Evolutionary conservation across 2,797 vertebrate genomes (phyloP).

Genomic region (Sebastiscus albofasciatus): DNA sequence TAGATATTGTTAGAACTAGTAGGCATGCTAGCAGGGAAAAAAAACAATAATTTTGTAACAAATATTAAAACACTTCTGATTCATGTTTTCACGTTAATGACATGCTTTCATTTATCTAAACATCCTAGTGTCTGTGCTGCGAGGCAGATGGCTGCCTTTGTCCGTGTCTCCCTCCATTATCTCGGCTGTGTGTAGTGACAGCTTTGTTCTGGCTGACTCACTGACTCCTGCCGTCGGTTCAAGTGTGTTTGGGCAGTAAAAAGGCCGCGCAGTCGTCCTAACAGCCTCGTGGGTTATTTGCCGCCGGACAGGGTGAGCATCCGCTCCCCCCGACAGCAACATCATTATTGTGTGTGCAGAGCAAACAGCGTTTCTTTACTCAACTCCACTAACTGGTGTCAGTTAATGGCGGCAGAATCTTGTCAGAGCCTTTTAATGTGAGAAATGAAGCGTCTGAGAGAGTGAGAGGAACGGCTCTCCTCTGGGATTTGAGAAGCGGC

Average conservation of each 20-base stretch:
- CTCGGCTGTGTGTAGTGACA: conserved; percentile 48
- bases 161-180: conserved; percentile 40
- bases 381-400: conserved; percentile 56
- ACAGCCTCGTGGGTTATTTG: conserved; percentile 72
- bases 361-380: conserved; percentile 80
- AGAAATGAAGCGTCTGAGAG: conserved; percentile 43
- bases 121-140: neutral
- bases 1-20: neutral
- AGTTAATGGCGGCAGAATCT: conserved; percentile 58
- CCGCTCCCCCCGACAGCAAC: conserved; percentile 65
- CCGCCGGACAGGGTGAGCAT: conserved; percentile 59
- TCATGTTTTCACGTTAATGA: conserved; percentile 5
- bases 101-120: conserved; percentile 21
- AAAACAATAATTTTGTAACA: neutral
- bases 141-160: conserved; percentile 45
- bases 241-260: conserved; percentile 77
- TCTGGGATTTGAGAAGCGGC: conserved; percentile 27
- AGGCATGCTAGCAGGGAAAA: neutral
- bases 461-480: conserved; percentile 1
- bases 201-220: conserved; percentile 62
- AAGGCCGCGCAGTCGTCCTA: conserved; percentile 48
- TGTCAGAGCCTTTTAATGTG: conserved; percentile 46
- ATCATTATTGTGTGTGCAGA: conserved; percentile 82
- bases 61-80: neutral
- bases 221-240: conserved; percentile 55